A percentile compares a stretch with the other conserved stretches of the same genome.
phyloP scores from a whole-genome alignment of 2,888 invertebrate genomes.

The Elmis aenea region DNA sequence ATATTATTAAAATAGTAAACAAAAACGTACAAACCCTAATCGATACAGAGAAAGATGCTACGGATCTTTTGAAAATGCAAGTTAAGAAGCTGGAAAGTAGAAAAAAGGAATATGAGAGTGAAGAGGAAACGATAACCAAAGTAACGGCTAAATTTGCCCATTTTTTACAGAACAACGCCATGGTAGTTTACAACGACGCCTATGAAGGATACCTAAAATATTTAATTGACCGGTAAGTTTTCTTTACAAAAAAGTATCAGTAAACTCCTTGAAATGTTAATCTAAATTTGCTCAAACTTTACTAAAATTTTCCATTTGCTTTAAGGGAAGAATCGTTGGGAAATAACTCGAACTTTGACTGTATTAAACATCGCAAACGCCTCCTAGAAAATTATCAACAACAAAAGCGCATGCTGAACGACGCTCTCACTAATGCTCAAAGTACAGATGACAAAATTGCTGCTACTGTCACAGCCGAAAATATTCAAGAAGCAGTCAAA shows the following conservation, averaged over 20 bases:
- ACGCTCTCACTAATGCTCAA: conserved; percentile 4
- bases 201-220: conserved; percentile 37
- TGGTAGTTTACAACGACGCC: conserved; percentile 37
- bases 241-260: no score
- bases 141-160: conserved; percentile 37
- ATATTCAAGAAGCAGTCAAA: conserved; percentile 15
- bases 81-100: neutral
- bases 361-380: conserved; percentile 14
- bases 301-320: conserved; percentile 5
- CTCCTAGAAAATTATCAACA: conserved; percentile 20
- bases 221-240: conserved; percentile 33
- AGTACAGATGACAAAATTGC: conserved; percentile 3
- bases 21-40: conserved; percentile 30
- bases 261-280: no score
- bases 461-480: conserved; percentile 10
- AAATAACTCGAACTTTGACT: conserved; percentile 8
- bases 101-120: conserved; percentile 24
- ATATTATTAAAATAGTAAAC: conserved; percentile 33
- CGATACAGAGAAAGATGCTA: conserved; percentile 23
- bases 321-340: conserved; percentile 21
- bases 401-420: conserved; percentile 21
- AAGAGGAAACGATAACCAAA: conserved; percentile 30
- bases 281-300: no score
- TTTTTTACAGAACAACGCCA: conserved; percentile 38
- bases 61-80: conserved; percentile 5